A percentile compares a stretch with the other conserved stretches of the same genome.
Conservation (phyloP, 2,113 vertebrate genomes). For the Emydura subglobosa region DNA sequence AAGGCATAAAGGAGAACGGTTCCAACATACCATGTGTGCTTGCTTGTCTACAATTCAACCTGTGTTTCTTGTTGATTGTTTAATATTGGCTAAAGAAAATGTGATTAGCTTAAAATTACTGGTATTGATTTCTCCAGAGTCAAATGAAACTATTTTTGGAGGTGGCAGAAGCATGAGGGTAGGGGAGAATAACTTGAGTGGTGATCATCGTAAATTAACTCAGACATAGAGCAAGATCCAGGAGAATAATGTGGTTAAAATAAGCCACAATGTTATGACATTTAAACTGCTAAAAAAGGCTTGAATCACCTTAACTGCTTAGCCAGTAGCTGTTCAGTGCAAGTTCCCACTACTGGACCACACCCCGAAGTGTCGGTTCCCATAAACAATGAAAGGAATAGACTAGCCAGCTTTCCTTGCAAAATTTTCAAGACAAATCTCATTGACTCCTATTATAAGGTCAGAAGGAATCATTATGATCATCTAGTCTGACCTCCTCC, state of each 20-base stretch:
- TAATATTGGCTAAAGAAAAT: slow-evolving; percentile 43
- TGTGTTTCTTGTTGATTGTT: slow-evolving; percentile 22
- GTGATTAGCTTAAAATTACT: neutral
- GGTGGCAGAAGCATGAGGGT: neutral
- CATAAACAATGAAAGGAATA: neutral
- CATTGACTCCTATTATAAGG: too few relatives aligned
- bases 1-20: neutral
- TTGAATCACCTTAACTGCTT: neutral
- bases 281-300: neutral
- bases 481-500: too few relatives aligned
- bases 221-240: neutral
- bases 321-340: neutral
- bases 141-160: neutral
- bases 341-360: neutral
- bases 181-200: neutral
- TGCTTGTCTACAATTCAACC: neutral
- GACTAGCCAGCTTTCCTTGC: neutral
- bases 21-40: neutral
- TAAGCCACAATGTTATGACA: neutral
- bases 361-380: too few relatives aligned
- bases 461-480: too few relatives aligned
- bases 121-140: neutral
- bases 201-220: neutral
- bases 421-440: too few relatives aligned
- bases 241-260: neutral